These are phyloP conservation scores for Iselma pallidipennis DNA, from an alignment of 2,888 invertebrate species.

Conservation along the genomic window DNA sequence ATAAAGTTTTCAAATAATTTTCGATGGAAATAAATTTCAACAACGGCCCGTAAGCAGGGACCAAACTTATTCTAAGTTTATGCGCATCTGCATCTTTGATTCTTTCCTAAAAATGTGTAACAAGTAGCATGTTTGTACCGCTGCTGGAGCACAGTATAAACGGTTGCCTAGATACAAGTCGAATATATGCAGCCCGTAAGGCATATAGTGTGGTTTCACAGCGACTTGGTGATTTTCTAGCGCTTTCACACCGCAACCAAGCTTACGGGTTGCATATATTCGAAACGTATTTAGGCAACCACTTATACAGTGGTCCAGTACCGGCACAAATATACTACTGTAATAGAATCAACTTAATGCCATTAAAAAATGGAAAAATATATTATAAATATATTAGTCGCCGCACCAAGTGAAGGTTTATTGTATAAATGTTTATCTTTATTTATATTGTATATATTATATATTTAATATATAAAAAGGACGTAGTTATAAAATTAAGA, in stretches of 20 bases:
- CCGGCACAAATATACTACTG: too few relatives aligned
- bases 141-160: neutral
- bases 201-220: neutral
- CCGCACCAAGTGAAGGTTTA: neutral
- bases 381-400: too few relatives aligned
- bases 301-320: too few relatives aligned
- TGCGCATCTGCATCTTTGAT: conserved; percentile 35
- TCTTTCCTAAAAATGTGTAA: conserved; percentile 23
- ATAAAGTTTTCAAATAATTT: conserved; percentile 11
- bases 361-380: too few relatives aligned
- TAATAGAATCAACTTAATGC: too few relatives aligned
- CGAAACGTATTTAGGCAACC: too few relatives aligned
- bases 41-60: conserved; percentile 40
- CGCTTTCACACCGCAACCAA: too few relatives aligned
- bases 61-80: conserved; percentile 38
- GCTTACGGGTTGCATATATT: too few relatives aligned
- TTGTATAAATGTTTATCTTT: too few relatives aligned
- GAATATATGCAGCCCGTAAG: too few relatives aligned
- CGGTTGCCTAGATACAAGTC: conserved; percentile 1
- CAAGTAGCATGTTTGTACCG: neutral
- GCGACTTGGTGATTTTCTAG: too few relatives aligned
- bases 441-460: neutral
- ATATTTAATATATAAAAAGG: neutral
- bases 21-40: conserved; percentile 2
- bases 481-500: conserved; percentile 1